Evolutionary conservation across 2,113 vertebrate species (phyloP).

Genomic region (Heterocephalus glaber): DNA sequence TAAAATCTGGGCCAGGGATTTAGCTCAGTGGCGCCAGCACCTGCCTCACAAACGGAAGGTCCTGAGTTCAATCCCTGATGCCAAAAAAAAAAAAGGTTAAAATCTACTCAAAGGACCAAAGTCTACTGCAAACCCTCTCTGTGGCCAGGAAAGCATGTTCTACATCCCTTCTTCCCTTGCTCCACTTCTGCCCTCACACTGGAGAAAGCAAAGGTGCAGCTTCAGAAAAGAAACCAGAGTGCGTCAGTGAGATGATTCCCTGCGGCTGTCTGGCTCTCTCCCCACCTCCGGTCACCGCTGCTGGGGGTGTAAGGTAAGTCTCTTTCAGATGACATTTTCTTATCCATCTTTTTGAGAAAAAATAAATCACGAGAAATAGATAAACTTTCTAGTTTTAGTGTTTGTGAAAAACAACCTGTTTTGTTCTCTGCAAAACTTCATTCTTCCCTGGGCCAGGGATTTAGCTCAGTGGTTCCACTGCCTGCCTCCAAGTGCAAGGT

Average conservation of each 20-base stretch:
- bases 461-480: no score
- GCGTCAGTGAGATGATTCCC: neutral
- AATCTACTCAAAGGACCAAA: neutral
- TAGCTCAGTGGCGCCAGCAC: no score
- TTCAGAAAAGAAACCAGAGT: neutral
- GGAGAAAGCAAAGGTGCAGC: slow-evolving; percentile 3
- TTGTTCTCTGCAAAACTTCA: slow-evolving; percentile 70
- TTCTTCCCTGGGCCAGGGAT: no score
- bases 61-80: no score
- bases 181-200: neutral
- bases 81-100: neutral
- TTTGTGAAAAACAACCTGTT: slow-evolving; percentile 78
- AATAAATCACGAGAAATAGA: slow-evolving; percentile 60
- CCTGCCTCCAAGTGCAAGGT: no score
- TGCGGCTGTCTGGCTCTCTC: slow-evolving; percentile 57
- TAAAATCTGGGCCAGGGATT: no score
- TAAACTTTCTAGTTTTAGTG: slow-evolving; percentile 78
- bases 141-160: slow-evolving; percentile 41
- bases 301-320: neutral
- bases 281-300: slow-evolving; percentile 9
- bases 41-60: no score
- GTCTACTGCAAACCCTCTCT: slow-evolving; percentile 7
- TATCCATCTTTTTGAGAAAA: slow-evolving; percentile 39
- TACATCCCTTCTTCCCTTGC: neutral
- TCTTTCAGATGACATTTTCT: slow-evolving; percentile 71